Evolutionary conservation across 2,797 vertebrate genomes (phyloP), one percentile per base, ranked within the genome.

Genomic region (Sebastes kiyomatsui): DNA sequence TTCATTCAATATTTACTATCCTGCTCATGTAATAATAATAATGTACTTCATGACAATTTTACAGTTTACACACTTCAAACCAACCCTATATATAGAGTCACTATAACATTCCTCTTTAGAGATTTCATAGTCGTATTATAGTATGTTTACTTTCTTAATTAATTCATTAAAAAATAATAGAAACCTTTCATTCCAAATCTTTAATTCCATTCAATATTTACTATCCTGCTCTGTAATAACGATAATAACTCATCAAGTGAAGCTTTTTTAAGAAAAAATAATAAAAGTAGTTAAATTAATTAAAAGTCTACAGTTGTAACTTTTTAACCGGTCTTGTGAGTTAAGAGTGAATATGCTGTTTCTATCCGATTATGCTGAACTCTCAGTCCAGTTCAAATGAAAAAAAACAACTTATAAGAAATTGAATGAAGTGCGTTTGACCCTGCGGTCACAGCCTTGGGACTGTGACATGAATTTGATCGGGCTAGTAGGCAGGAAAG

Each of bases 401-500:
- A 72, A 66, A 84, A 46, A 89, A 49, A 56, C 1, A 22, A 75
- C 75, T 14, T 9, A 59, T 11, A 87, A 82, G 81, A 83, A 85
- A 87, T 54, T 84, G 86, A 85, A 88, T 86, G 72, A 58, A 70
- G 67, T 66, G 38, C 65, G 71, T 90, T 75, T 90, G 87, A 90
- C 89, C 89, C 88, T 71, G 79, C 52, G 74, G 79, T 81, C 79
- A 81, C 61, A 92, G 83, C 85, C 85, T 64, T 9, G 76, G 82
- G 86, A 65, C 88, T 77, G 70, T 82, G 88, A 88, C 93, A 91
- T 90, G 88, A 89, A 90, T 94, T 77, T 93, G 93, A 93, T 93
- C 87, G 75, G 86, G 89, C 90, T 90, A 77, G 88, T 91, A 83
- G 92, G 86, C 88, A 88, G 87, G 79, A 79, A 73, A 92, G 94